Percentiles rank a stretch among this genome's conserved stretches.
Evolutionary conservation across 2,797 vertebrate species (phyloP).

Genomic region (Danio tinwini): DNA sequence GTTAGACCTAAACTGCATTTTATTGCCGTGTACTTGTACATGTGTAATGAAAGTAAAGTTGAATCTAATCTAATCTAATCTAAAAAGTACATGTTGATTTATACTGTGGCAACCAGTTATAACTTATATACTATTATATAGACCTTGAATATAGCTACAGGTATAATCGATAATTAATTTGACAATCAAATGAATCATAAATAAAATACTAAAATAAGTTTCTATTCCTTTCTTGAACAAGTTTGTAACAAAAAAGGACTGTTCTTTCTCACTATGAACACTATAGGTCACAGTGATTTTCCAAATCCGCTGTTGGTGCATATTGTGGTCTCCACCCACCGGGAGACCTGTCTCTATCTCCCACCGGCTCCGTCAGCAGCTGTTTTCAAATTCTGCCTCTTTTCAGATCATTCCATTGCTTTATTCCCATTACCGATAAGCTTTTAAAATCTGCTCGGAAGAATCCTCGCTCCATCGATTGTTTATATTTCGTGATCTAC

Average conservation of each 20-base stretch:
- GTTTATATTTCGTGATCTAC: constrained; percentile 27
- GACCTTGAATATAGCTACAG: not conserved
- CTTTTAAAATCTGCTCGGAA: constrained; percentile 30
- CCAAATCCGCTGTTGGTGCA: constrained; percentile 56
- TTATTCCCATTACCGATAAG: constrained; percentile 14
- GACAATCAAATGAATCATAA: not conserved
- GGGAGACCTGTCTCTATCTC: constrained; percentile 52
- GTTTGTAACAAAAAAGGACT: constrained; percentile 3
- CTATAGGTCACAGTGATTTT: constrained; percentile 50
- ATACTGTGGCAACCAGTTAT: no score
- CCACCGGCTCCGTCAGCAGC: constrained; percentile 59
- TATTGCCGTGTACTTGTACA: no score
- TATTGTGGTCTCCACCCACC: constrained; percentile 50
- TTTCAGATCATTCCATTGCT: constrained; percentile 34
- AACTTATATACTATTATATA: not conserved
- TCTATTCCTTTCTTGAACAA: not conserved
- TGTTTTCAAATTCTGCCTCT: constrained; percentile 60
- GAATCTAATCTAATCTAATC: no score
- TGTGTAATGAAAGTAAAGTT: no score
- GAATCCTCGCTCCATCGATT: constrained; percentile 19
- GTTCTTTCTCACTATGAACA: constrained; percentile 32
- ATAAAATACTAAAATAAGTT: not conserved
- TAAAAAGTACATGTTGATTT: no score
- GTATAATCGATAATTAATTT: not conserved
- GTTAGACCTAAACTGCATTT: no score